A percentile compares a stretch with the other conserved stretches of the same genome.
Evolutionary conservation across 2,797 vertebrate species (phyloP).

Genomic region (Microcaecilia unicolor): DNA sequence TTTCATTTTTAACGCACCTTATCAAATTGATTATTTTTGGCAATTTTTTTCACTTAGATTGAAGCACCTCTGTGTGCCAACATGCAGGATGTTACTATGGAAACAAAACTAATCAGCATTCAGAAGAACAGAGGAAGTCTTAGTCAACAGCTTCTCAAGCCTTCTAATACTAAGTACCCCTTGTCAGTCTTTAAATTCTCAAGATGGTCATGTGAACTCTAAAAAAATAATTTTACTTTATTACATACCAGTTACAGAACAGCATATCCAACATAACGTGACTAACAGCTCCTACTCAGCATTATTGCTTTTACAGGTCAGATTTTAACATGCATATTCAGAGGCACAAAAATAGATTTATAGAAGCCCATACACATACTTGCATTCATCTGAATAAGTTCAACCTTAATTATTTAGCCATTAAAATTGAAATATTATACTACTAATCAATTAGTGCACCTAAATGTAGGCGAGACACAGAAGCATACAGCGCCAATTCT

Average conservation of each 20-base stretch:
- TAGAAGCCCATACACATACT: too few species aligned
- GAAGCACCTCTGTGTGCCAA: slow-evolving; percentile 28
- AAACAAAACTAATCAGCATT: slow-evolving; percentile 39
- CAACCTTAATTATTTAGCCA: too few species aligned
- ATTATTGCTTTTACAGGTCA: too few species aligned
- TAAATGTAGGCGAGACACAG: too few species aligned
- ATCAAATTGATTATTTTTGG: slow-evolving; percentile 5
- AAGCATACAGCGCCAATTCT: too few species aligned
- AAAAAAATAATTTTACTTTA: slow-evolving; percentile 1
- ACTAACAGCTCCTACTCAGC: not conserved
- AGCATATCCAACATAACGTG: too few species aligned
- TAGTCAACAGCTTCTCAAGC: slow-evolving; percentile 18
- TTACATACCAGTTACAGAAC: not conserved
- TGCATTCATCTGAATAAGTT: too few species aligned
- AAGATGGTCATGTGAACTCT: not conserved
- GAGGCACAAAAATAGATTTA: too few species aligned
- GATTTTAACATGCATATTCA: too few species aligned
- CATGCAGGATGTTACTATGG: slow-evolving; percentile 33
- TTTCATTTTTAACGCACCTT: not conserved
- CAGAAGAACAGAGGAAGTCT: slow-evolving; percentile 19
- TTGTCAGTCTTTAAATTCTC: not conserved
- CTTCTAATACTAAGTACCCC: not conserved
- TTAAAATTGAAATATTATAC: too few species aligned
- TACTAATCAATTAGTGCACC: too few species aligned
- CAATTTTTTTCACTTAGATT: slow-evolving; percentile 18